phyloP scores from a whole-genome alignment of 2,113 vertebrate genomes.

The Noturus placidus region DNA sequence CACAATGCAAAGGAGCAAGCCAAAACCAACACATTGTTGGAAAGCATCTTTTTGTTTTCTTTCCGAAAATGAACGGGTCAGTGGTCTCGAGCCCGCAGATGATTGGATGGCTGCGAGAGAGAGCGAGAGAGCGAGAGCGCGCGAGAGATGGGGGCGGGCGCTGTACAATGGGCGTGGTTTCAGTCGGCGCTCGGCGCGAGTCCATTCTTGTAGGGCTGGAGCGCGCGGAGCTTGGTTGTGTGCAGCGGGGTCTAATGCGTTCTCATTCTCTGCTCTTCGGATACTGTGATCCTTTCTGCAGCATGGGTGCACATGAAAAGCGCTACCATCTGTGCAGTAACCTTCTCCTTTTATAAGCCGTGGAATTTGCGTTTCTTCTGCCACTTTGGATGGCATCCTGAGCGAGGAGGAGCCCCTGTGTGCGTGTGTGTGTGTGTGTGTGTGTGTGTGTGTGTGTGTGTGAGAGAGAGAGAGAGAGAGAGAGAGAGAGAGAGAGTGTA shows the following conservation, averaged over 20 bases:
- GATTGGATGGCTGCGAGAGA: slow-evolving; percentile 16
- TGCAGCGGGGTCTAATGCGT: slow-evolving; percentile 33
- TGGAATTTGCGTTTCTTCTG: slow-evolving; percentile 51
- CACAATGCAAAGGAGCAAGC: background rate
- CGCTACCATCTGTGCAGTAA: slow-evolving; percentile 60
- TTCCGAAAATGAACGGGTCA: background rate
- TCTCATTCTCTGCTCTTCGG: slow-evolving; percentile 35
- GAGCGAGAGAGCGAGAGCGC: background rate
- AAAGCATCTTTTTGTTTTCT: slow-evolving; percentile 9
- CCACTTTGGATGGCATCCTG: slow-evolving; percentile 59
- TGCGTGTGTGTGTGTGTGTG: background rate
- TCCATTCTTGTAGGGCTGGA: slow-evolving; percentile 72
- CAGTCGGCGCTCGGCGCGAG: slow-evolving; percentile 71
- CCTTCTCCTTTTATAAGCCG: slow-evolving; percentile 59
- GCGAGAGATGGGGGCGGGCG: slow-evolving; percentile 20
- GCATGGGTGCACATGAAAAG: slow-evolving; percentile 61
- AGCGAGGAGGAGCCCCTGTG: slow-evolving; percentile 60
- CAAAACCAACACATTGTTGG: background rate
- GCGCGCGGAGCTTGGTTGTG: slow-evolving; percentile 46
- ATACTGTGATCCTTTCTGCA: slow-evolving; percentile 43
- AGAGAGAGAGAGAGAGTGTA: background rate
- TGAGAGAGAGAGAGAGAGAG: background rate
- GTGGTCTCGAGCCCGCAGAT: background rate
- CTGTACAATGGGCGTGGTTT: slow-evolving; percentile 72
- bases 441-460: background rate